Conservation (phyloP, 64 coral and sea anemone genomes). For the Platygyra sinensis region DNA sequence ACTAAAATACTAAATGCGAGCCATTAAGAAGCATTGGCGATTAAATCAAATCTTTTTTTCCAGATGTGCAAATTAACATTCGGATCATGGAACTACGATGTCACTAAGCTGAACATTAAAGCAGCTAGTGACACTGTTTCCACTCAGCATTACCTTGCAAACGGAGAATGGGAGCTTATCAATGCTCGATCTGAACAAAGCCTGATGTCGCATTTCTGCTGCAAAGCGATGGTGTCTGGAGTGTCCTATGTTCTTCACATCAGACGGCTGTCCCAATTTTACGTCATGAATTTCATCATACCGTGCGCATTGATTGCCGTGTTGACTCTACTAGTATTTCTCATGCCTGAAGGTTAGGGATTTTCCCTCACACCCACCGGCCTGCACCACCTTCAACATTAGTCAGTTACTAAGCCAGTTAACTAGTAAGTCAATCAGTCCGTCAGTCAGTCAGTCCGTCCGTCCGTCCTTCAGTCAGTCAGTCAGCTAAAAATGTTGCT, state of each 20-base stretch:
- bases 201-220: conserved; percentile 74
- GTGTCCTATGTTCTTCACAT: conserved; percentile 85
- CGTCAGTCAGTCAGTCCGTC: neutral
- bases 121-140: conserved; percentile 34
- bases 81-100: conserved; percentile 87
- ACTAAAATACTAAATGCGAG: too few relatives aligned
- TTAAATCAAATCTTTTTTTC: too few relatives aligned
- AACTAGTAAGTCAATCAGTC: neutral
- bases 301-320: conserved; percentile 89
- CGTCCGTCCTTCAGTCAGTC: too few relatives aligned
- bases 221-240: conserved; percentile 64
- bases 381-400: neutral
- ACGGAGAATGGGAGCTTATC: conserved; percentile 86
- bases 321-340: conserved; percentile 80
- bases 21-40: too few relatives aligned
- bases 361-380: neutral
- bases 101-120: conserved; percentile 67
- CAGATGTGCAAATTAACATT: conserved; percentile 80
- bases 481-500: too few relatives aligned
- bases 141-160: conserved; percentile 46
- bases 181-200: conserved; percentile 57
- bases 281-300: conserved; percentile 86
- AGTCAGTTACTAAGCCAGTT: neutral
- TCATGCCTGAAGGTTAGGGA: conserved; percentile 72
- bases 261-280: conserved; percentile 70